Conservation (phyloP, 2,888 invertebrate genomes). For the Brenthis hecate region DNA sequence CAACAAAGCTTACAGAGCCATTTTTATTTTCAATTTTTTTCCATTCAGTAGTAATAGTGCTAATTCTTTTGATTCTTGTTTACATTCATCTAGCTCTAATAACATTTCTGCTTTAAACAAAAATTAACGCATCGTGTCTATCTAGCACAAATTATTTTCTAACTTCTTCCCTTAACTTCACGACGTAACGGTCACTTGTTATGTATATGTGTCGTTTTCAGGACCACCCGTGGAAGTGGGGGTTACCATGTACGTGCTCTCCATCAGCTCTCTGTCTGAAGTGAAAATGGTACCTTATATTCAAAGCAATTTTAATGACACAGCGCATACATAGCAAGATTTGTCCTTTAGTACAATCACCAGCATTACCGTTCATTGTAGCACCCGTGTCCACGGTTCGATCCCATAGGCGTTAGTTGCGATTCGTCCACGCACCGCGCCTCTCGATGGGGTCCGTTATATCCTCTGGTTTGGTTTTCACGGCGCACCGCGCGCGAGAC, state of each 20-base stretch:
- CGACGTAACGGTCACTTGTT: constrained; percentile 36
- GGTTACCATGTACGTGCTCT: constrained; percentile 93
- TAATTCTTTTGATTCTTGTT: constrained; percentile 15
- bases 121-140: constrained; percentile 13
- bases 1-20: constrained; percentile 2
- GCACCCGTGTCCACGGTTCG: constrained; percentile 80
- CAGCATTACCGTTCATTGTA: constrained; percentile 80
- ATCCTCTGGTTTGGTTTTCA: constrained; percentile 68
- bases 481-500: constrained; percentile 59
- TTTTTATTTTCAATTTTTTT: constrained; percentile 11
- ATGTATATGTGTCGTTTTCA: constrained; percentile 81
- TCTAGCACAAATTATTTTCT: constrained; percentile 11
- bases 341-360: constrained; percentile 74
- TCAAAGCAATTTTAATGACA: constrained; percentile 72
- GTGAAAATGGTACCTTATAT: constrained; percentile 86
- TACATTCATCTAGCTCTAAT: constrained; percentile 21
- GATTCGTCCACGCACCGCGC: constrained; percentile 52
- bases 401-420: constrained; percentile 60
- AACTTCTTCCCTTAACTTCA: constrained; percentile 6
- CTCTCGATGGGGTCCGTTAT: constrained; percentile 67
- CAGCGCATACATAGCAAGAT: constrained; percentile 76
- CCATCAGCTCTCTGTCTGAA: constrained; percentile 93
- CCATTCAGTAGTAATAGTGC: constrained; percentile 19
- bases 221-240: constrained; percentile 92
- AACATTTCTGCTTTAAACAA: constrained; percentile 17